A percentile compares a stretch with the other conserved stretches of the same genome.
These are phyloP conservation scores for Ceraclea dissimilis DNA, from an alignment of 2,888 invertebrate species.

Conservation along the genomic window DNA sequence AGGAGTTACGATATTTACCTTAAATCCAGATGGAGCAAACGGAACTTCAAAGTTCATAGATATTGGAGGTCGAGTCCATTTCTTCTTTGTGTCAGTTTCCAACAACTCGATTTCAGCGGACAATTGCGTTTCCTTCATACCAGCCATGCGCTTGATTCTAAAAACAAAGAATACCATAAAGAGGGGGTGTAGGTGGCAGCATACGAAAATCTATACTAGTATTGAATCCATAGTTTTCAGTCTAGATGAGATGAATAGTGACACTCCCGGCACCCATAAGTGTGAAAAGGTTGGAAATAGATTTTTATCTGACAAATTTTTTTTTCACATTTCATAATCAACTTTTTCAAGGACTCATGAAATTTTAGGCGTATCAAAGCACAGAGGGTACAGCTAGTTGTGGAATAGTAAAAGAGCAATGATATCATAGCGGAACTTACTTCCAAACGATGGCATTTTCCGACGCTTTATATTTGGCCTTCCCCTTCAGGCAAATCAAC, in stretches of 20 bases:
- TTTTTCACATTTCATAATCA: too few relatives aligned
- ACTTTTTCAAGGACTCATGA: too few relatives aligned
- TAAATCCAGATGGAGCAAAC: slow-evolving; percentile 98
- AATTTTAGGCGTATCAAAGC: too few relatives aligned
- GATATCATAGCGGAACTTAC: slow-evolving; percentile 61
- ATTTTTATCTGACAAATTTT: too few relatives aligned
- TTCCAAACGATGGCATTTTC: slow-evolving; percentile 98
- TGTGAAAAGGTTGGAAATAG: too few relatives aligned
- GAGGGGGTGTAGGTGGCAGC: too few relatives aligned
- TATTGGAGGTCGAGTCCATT: slow-evolving; percentile 99
- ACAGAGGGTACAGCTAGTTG: too few relatives aligned
- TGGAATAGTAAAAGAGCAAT: too few relatives aligned
- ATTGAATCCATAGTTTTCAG: too few relatives aligned
- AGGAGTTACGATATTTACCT: slow-evolving; percentile 43
- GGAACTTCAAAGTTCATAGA: slow-evolving; percentile 99
- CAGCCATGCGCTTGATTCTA: slow-evolving; percentile 87
- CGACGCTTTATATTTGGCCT: slow-evolving; percentile 99
- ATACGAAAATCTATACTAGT: too few relatives aligned
- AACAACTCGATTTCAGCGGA: slow-evolving; percentile 98
- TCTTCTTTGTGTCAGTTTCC: slow-evolving; percentile 98
- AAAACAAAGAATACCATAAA: slow-evolving; percentile 27
- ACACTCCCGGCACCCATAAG: too few relatives aligned
- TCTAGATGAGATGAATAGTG: too few relatives aligned
- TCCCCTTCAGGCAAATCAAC: slow-evolving; percentile 96
- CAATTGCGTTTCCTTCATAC: slow-evolving; percentile 99